Evolutionary conservation across 2,797 vertebrate species (phyloP).

Genomic region (Gambusia yucatana): DNA sequence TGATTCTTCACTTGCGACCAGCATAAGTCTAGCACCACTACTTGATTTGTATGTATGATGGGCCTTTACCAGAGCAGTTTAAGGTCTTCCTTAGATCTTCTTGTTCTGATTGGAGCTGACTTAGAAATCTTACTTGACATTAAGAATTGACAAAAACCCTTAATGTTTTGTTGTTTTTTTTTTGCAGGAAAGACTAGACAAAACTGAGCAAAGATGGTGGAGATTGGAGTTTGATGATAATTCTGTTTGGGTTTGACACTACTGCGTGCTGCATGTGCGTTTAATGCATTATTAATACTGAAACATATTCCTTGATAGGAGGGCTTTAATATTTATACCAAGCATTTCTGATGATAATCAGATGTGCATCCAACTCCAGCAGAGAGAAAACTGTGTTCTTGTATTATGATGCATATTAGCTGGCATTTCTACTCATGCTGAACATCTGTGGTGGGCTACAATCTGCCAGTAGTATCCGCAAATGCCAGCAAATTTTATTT

Average conservation of each 20-base stretch:
- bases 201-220: neutral
- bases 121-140: neutral
- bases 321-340: slow-evolving; percentile 1
- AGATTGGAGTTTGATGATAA: neutral
- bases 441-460: slow-evolving; percentile 7
- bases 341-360: neutral
- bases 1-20: neutral
- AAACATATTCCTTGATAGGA: neutral
- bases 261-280: slow-evolving; percentile 1
- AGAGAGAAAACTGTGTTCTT: neutral
- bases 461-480: neutral
- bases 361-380: neutral
- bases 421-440: neutral
- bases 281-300: neutral
- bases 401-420: neutral
- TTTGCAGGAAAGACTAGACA: slow-evolving; percentile 3
- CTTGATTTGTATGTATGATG: neutral
- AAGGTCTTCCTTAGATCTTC: neutral
- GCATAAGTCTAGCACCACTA: neutral
- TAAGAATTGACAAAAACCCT: neutral
- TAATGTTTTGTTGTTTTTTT: neutral
- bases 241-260: neutral
- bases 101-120: neutral
- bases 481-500: neutral
- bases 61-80: neutral